These are phyloP conservation scores for Propithecus deckenii DNA, from an alignment of 2,797 vertebrate genomes.

Conservation along the genomic window DNA sequence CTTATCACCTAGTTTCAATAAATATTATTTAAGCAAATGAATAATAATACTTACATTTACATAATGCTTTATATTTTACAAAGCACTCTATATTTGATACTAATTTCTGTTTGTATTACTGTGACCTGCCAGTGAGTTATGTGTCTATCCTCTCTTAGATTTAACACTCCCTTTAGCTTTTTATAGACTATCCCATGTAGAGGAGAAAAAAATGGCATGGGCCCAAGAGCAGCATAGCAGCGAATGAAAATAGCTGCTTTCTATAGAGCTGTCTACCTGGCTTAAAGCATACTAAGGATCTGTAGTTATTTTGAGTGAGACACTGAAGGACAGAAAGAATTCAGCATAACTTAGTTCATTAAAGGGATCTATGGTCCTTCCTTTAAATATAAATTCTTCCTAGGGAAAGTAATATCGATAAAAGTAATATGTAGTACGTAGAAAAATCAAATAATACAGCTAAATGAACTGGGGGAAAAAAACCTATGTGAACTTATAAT, in stretches of 20 bases:
- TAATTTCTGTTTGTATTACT: constrained; percentile 62
- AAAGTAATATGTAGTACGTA: constrained; percentile 33
- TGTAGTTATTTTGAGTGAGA: constrained; percentile 3
- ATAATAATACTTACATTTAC: not conserved
- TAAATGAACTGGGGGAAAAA: not conserved
- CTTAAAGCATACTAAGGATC: constrained; percentile 30
- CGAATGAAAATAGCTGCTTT: constrained; percentile 53
- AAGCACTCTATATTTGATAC: constrained; percentile 22
- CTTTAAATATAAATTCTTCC: constrained; percentile 45
- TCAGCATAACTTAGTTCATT: constrained; percentile 4
- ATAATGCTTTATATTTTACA: not conserved
- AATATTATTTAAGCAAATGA: not conserved
- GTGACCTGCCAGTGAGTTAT: constrained; percentile 58
- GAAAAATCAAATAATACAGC: constrained; percentile 42
- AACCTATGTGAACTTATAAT: not conserved
- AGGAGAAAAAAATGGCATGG: constrained; percentile 14
- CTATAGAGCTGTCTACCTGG: constrained; percentile 42
- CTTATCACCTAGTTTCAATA: not conserved
- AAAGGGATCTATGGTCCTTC: not conserved
- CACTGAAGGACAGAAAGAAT: constrained; percentile 17
- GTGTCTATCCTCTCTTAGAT: constrained; percentile 40
- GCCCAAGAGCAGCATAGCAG: constrained; percentile 5
- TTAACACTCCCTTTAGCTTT: constrained; percentile 67
- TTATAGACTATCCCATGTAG: constrained; percentile 64
- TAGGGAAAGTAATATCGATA: not conserved